Evolutionary conservation across 2,797 vertebrate species (phyloP).

Genomic region (Podargus strigoides): DNA sequence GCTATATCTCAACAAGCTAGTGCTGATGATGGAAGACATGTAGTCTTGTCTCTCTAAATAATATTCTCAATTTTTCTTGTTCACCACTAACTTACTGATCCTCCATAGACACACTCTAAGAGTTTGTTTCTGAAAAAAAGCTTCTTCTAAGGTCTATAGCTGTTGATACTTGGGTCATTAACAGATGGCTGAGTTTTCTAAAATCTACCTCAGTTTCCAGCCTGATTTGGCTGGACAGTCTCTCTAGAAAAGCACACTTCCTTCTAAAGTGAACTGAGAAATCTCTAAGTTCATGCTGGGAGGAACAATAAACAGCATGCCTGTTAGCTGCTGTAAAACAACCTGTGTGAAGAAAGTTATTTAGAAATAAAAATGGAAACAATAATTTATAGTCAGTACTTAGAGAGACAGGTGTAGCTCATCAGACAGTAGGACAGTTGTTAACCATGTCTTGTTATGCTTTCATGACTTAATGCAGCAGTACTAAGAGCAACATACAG

Average conservation of each 20-base stretch:
- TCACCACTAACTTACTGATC: background rate
- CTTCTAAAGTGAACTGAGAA: background rate
- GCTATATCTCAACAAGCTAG: background rate
- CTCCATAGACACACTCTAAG: background rate
- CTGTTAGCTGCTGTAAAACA: background rate
- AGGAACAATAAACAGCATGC: background rate
- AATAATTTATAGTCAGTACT: background rate
- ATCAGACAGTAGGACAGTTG: rapidly evolving
- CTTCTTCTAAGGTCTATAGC: background rate
- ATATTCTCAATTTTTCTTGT: background rate
- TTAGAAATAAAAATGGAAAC: background rate
- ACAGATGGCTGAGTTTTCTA: background rate
- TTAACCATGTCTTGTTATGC: too few relatives aligned
- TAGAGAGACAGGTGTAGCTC: background rate
- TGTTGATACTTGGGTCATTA: background rate
- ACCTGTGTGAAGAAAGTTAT: background rate
- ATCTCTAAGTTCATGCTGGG: background rate
- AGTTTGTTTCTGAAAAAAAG: background rate
- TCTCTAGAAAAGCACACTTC: background rate
- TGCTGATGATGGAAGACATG: background rate
- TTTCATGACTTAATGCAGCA: background rate
- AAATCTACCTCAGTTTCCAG: background rate
- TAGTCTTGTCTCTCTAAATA: background rate
- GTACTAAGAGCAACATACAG: background rate
- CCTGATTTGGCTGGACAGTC: background rate